A percentile compares a stretch with the other conserved stretches of the same genome.
phyloP scores from a whole-genome alignment of 2,888 invertebrate species.

The Boloria euphrosyne region DNA sequence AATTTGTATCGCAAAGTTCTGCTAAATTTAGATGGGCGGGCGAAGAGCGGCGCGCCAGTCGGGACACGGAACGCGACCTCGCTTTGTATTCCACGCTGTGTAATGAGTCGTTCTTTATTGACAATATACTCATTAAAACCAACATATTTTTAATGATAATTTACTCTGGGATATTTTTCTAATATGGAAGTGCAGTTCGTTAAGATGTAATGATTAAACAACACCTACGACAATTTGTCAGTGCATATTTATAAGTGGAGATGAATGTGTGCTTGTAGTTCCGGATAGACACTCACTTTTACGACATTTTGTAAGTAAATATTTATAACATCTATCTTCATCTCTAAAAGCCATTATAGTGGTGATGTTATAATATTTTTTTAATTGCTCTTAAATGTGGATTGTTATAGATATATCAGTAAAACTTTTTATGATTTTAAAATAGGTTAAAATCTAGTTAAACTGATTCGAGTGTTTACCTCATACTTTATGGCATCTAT shows the following conservation, averaged over 20 bases:
- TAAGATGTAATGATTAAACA: constrained; percentile 12
- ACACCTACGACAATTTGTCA: constrained; percentile 3
- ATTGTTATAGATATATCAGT: neutral
- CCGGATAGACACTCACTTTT: constrained; percentile 51
- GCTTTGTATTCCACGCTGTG: constrained; percentile 52
- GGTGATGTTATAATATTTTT: neutral
- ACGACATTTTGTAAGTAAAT: constrained; percentile 58
- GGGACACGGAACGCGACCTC: constrained; percentile 55
- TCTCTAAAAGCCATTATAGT: neutral
- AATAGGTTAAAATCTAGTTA: neutral
- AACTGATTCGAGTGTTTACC: constrained; percentile 1
- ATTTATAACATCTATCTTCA: constrained; percentile 12
- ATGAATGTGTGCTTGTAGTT: constrained; percentile 58
- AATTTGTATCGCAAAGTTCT: constrained; percentile 76
- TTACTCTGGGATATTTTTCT: constrained; percentile 1
- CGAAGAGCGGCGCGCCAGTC: constrained; percentile 51
- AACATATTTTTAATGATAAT: constrained; percentile 5
- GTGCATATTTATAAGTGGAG: constrained; percentile 44
- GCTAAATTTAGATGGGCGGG: constrained; percentile 76
- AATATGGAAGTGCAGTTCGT: constrained; percentile 6
- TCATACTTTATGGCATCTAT: constrained; percentile 2
- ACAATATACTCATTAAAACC: constrained; percentile 29
- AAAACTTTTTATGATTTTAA: neutral
- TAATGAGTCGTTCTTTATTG: constrained; percentile 28
- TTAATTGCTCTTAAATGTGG: neutral